Base-by-base conservation (phyloP, 2,113 vertebrate genomes). In the Peucedramus taeniatus region DNA sequence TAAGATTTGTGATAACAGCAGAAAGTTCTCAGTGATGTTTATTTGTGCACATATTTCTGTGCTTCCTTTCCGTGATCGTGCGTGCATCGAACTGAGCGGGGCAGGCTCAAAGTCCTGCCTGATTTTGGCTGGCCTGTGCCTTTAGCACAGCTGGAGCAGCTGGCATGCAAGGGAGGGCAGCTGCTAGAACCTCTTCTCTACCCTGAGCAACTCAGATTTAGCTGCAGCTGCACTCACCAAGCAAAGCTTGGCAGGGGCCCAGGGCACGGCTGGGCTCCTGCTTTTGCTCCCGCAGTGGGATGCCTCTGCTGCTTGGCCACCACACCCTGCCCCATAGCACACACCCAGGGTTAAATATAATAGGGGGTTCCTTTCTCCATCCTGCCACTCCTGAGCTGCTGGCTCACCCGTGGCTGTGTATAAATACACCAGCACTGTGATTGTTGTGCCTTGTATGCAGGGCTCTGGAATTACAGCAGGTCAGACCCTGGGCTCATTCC, bases 311-410 rank as follows among this genome's bases (percentile, higher is more conserved):
- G 80, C 76, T 35, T 63, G 89, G 83, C 80, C 86, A 83, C 92
- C 86, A 86, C 95, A 63, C 95, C 96, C 94, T 90, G 79, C 80
- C 88, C 90, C 44, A 8, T 5, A 56, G 85, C 87, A 92, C 88
- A 92, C 83, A 81, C 94, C 90, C 96, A 63, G 80, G 23, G 53
- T 68, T 92, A 96, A 94, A 93, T 84, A 90, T 87, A 92, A 83
- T 13, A 10, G 19, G 53, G 61, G 83, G 76, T 75, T 87, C 24
- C 83, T 89, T 53, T 90, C 88, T 89, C 68, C 61, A 57, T 92
- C 85, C 90, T 93, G 82, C 85, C 31, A 1, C 78, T 94, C 59
- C 60, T 70, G 85, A 51, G 66, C 19, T 59, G 17, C 6, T n/a
- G 60, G 6, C 30, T 66, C 72, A 28, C 17, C 77, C 56, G 0